phyloP scores from a whole-genome alignment of 2,113 vertebrate genomes.

The Bagarius yarrelli region DNA sequence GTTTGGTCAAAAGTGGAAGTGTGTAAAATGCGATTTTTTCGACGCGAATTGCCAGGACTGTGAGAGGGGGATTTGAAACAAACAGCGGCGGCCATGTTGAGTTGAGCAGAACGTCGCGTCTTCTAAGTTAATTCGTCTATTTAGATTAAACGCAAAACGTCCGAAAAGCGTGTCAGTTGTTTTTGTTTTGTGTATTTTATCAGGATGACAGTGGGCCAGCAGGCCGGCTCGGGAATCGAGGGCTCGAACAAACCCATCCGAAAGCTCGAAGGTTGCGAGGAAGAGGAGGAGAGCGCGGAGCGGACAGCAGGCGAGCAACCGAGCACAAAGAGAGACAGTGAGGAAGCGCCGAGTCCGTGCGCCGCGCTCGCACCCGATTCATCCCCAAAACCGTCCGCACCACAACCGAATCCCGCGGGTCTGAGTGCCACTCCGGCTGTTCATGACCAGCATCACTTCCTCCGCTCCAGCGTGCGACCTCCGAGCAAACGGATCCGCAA shows the following conservation, averaged over 20 bases:
- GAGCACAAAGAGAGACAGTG: conserved; percentile 84
- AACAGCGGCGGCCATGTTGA: conserved; percentile 99
- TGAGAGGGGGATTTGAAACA: conserved; percentile 94
- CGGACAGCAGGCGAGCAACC: conserved; percentile 82
- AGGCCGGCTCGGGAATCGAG: conserved; percentile 84
- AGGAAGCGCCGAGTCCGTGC: conserved; percentile 77
- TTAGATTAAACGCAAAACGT: conserved; percentile 48
- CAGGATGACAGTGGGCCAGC: conserved; percentile 97
- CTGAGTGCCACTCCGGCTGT: conserved; percentile 71
- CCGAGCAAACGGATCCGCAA: conserved; percentile 96
- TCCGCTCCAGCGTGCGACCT: conserved; percentile 94
- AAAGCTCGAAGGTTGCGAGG: conserved; percentile 79
- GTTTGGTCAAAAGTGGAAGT: conserved; percentile 44
- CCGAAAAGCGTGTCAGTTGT: conserved; percentile 36
- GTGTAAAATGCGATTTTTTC: conserved; percentile 60
- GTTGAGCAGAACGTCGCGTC: conserved; percentile 76
- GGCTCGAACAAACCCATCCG: conserved; percentile 85
- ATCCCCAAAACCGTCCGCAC: conserved; percentile 62
- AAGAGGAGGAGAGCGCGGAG: conserved; percentile 86
- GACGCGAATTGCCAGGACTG: conserved; percentile 87
- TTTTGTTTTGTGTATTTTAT: conserved; percentile 58
- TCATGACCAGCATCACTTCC: conserved; percentile 98
- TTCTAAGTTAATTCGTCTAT: conserved; percentile 71
- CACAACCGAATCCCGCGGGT: conserved; percentile 58
- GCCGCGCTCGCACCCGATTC: conserved; percentile 63